phyloP scores from a whole-genome alignment of 2,888 invertebrate genomes.

The Stegana nigrithorax region DNA sequence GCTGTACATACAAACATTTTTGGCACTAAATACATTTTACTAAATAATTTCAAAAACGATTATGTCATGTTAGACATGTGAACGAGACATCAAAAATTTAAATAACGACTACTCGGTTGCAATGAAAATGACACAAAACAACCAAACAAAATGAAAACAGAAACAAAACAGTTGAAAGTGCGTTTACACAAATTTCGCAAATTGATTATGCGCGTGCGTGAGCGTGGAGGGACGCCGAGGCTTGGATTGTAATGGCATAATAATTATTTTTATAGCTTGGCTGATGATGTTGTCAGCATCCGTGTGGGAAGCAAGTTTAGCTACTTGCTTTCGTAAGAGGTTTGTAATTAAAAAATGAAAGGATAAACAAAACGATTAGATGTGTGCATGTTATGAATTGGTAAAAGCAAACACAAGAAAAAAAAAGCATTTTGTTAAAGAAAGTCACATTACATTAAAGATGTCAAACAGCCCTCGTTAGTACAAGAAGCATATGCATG shows the following conservation, averaged over 20 bases:
- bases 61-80: slow-evolving; percentile 58
- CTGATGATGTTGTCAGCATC: not conserved
- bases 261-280: not conserved
- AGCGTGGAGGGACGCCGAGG: too few relatives aligned
- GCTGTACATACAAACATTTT: slow-evolving; percentile 16
- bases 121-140: slow-evolving; percentile 15
- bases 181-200: slow-evolving; percentile 37
- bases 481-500: not conserved
- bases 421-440: not conserved
- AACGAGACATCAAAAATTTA: slow-evolving; percentile 46
- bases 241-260: not conserved
- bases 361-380: too few relatives aligned
- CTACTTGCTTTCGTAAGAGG: too few relatives aligned
- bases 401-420: not conserved
- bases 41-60: slow-evolving; percentile 51
- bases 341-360: too few relatives aligned
- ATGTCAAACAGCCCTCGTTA: not conserved
- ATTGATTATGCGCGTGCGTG: slow-evolving; percentile 43
- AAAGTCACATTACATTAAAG: not conserved
- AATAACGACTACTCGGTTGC: slow-evolving; percentile 30
- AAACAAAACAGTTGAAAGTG: slow-evolving; percentile 28
- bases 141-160: slow-evolving; percentile 12
- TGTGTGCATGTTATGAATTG: too few relatives aligned
- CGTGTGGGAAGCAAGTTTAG: not conserved
- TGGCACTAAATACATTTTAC: slow-evolving; percentile 24